phyloP scores from a whole-genome alignment of 2,888 invertebrate genomes.

The Lasius fuliginosus region DNA sequence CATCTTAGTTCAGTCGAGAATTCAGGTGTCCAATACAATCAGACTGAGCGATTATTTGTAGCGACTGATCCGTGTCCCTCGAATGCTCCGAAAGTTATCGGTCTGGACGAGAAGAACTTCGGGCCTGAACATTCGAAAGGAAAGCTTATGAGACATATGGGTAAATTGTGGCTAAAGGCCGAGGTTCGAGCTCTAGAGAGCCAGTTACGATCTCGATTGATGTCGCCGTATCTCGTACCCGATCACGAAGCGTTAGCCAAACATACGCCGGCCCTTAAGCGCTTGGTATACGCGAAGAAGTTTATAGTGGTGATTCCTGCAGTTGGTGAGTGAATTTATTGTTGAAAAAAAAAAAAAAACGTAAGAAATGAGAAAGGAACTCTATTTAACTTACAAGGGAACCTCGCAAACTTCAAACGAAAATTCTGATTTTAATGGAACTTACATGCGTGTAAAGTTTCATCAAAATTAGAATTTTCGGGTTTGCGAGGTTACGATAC shows the following conservation, averaged over 20 bases:
- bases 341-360: neutral
- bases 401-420: too few relatives aligned
- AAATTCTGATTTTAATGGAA: too few relatives aligned
- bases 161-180: slow-evolving; percentile 95
- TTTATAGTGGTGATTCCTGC: slow-evolving; percentile 96
- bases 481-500: too few relatives aligned
- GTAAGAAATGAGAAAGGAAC: neutral
- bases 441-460: too few relatives aligned
- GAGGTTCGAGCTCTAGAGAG: slow-evolving; percentile 95
- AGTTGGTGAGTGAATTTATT: slow-evolving; percentile 89
- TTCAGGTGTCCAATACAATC: slow-evolving; percentile 90
- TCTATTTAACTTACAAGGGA: neutral
- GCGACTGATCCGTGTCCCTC: slow-evolving; percentile 65
- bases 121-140: slow-evolving; percentile 85
- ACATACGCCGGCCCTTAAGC: slow-evolving; percentile 92
- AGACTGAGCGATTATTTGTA: slow-evolving; percentile 83
- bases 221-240: slow-evolving; percentile 95
- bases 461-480: too few relatives aligned
- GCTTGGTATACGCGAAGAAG: slow-evolving; percentile 93
- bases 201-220: slow-evolving; percentile 88
- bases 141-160: slow-evolving; percentile 93
- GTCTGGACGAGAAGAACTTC: slow-evolving; percentile 63
- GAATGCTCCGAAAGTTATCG: slow-evolving; percentile 30
- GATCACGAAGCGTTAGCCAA: slow-evolving; percentile 94
- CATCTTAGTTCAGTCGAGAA: slow-evolving; percentile 89